Percentiles rank a stretch among this genome's conserved stretches.
These are phyloP conservation scores for Falco rusticolus DNA, from an alignment of 2,797 vertebrate genomes.

Conservation along the genomic window DNA sequence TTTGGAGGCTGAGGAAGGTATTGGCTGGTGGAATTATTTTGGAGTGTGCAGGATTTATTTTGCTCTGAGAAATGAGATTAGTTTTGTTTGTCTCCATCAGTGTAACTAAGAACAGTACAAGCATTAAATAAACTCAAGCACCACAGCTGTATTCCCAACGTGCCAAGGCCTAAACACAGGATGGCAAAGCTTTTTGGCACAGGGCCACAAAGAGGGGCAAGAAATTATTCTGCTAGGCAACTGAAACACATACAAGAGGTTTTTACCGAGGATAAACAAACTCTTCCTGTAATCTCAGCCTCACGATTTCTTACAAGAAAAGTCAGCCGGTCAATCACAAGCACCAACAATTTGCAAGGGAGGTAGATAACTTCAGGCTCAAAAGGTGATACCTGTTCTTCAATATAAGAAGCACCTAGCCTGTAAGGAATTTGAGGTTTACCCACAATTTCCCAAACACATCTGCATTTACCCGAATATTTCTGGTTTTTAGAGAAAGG, in stretches of 20 bases:
- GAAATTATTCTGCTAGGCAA: neutral
- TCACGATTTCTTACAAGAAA: neutral
- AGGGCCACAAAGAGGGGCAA: neutral
- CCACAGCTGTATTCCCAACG: neutral
- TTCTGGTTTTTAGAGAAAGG: neutral
- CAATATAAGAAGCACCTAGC: neutral
- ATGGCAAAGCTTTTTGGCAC: neutral
- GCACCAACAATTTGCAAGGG: neutral
- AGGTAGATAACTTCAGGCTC: neutral
- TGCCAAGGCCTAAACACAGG: neutral
- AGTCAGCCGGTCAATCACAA: neutral
- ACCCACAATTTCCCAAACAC: neutral
- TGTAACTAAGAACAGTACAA: neutral
- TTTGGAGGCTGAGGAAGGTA: conserved; percentile 5
- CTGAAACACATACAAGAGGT: neutral
- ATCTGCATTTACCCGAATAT: neutral
- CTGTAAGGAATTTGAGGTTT: neutral
- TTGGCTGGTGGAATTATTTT: conserved; percentile 19
- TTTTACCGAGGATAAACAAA: neutral
- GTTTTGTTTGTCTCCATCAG: conserved; percentile 27
- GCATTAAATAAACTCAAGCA: neutral
- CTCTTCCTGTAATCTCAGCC: neutral
- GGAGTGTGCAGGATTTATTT: neutral
- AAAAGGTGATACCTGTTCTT: neutral
- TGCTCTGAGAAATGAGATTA: conserved; percentile 40